phyloP scores from a whole-genome alignment of 35 echinoderm and acorn worm species.

The Heliocidaris erythrogramma region DNA sequence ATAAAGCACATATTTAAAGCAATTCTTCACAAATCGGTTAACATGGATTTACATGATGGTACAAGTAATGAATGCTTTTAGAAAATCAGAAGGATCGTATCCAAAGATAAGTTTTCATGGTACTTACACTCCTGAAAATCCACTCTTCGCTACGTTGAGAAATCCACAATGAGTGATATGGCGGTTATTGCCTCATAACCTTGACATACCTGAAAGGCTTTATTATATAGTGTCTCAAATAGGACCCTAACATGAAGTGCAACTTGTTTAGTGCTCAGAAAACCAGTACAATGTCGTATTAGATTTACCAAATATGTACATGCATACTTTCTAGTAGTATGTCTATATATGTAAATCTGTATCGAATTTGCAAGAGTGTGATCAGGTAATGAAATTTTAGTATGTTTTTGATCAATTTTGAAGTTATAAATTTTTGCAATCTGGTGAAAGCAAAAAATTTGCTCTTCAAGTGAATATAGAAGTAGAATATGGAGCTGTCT shows the following conservation, averaged over 20 bases:
- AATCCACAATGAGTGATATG: background rate
- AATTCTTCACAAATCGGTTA: background rate
- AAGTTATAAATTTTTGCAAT: background rate
- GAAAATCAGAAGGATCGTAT: background rate
- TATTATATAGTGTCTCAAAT: background rate
- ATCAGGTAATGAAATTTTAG: background rate
- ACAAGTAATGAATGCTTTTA: background rate
- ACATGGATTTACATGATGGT: background rate
- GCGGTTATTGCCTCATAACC: background rate
- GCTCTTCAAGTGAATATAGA: background rate
- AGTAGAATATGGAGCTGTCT: background rate
- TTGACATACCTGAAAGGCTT: background rate
- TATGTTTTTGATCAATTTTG: background rate
- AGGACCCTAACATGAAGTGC: background rate
- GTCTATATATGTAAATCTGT: background rate
- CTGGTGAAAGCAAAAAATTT: background rate
- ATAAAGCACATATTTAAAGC: background rate
- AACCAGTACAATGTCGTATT: background rate
- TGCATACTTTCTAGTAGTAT: conserved; percentile 8
- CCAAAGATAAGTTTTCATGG: background rate
- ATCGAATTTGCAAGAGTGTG: background rate
- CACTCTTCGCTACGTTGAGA: background rate
- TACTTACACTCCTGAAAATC: background rate
- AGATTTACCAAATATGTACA: background rate
- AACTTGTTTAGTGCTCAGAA: too few species aligned